Base-by-base conservation (phyloP, 2,113 vertebrate species). In the Asarcornis scutulata region DNA sequence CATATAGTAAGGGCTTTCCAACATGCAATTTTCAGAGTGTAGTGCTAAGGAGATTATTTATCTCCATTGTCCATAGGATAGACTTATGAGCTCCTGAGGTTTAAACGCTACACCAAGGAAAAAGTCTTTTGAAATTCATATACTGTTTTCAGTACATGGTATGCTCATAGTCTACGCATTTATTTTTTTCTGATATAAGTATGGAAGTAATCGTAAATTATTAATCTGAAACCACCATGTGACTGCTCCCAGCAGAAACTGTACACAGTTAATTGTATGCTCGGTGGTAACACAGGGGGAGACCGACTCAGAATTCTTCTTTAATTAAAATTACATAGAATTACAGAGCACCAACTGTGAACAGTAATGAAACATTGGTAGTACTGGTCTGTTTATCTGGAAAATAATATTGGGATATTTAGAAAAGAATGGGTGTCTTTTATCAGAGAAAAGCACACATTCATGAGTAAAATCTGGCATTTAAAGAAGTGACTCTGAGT, bases 291-390 rank as follows among this genome's bases (percentile, higher is more conserved):
- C 98, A 96, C 98, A 97, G 97, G 96, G 96, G 98, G 98, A 97
- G 93, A 95, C 92, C 96, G 97, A 95, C 97, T 98, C 97, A 97
- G 97, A 98, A 98, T 98, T 98, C 97, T 97, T 97, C 97, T 98
- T 98, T 98, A 98, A 98, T 98, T 98, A 98, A 98, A 98, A 98
- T 98, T 98, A 98, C 97, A 98, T 98, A 98, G 97, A 98, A 98
- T 98, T 98, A 98, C 95, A 97, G 95, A 96, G 96, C 91, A 95
- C 98, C 97, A 93, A 98, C 98, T 97, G 98, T 93, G 98, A 98
- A 96, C 82, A 97, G 96, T 97, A 98, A 98, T 98, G 98, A 97
- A 98, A 97, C 84, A 94, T 93, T 97, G 95, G 95, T 96, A 97
- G 89, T 59, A 83, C 38, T 63, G 83, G 95, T 82, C 96, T 97